Evolutionary conservation across 2,888 invertebrate genomes (phyloP).

Genomic region (Eupithecia subumbrata): DNA sequence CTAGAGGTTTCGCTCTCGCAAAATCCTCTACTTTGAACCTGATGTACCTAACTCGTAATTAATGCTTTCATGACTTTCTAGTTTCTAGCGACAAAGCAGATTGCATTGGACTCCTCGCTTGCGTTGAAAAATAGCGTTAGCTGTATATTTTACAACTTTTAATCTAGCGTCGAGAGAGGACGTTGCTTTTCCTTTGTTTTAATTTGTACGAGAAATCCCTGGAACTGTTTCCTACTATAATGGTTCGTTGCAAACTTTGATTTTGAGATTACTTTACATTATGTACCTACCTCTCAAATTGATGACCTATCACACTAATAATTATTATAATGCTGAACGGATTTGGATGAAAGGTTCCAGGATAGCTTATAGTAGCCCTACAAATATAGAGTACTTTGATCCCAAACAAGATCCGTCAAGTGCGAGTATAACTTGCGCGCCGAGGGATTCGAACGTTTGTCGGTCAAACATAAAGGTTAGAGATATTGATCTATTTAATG

Average conservation of each 20-base stretch:
- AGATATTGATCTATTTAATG: too few relatives aligned
- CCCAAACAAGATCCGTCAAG: too few relatives aligned
- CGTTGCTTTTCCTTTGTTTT: slow-evolving; percentile 1
- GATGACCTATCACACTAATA: too few relatives aligned
- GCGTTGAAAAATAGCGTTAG: slow-evolving; percentile 33
- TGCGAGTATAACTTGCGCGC: too few relatives aligned
- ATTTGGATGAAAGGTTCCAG: not conserved
- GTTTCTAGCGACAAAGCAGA: slow-evolving; percentile 57
- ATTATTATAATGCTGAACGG: not conserved
- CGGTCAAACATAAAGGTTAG: too few relatives aligned
- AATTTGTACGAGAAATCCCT: not conserved
- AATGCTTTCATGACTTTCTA: slow-evolving; percentile 71
- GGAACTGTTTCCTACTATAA: not conserved
- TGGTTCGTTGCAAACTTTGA: not conserved
- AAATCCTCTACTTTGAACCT: slow-evolving; percentile 21
- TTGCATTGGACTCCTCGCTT: slow-evolving; percentile 48
- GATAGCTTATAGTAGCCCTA: too few relatives aligned
- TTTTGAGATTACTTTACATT: not conserved
- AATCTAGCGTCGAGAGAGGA: not conserved
- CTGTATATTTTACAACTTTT: slow-evolving; percentile 17
- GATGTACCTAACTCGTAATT: slow-evolving; percentile 69
- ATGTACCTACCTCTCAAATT: not conserved
- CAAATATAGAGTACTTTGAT: too few relatives aligned
- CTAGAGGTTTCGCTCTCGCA: slow-evolving; percentile 17
- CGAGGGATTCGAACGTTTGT: too few relatives aligned